Percentiles rank a stretch among this genome's conserved stretches.
phyloP scores from a whole-genome alignment of 2,113 vertebrate species.

The Takifugu bimaculatus region DNA sequence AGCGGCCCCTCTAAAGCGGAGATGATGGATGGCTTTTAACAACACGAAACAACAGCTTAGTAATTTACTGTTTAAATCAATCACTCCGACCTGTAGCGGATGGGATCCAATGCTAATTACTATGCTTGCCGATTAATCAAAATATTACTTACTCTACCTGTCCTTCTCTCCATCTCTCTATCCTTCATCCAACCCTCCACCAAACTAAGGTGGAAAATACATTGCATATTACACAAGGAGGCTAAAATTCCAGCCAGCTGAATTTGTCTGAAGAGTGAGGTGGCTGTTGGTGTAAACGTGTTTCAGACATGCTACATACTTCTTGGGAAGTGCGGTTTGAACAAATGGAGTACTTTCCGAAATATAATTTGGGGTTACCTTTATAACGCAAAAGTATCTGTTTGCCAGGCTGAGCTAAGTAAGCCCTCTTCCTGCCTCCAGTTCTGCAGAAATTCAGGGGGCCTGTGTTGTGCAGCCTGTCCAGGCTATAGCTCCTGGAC shows the following conservation, averaged over 20 bases:
- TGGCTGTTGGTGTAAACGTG: neutral
- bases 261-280: neutral
- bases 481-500: conserved; percentile 57
- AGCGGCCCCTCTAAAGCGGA: no score
- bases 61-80: no score
- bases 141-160: neutral
- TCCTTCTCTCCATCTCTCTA: conserved; percentile 25
- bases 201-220: neutral
- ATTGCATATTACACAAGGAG: no score
- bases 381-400: conserved; percentile 8
- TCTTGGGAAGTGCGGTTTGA: neutral
- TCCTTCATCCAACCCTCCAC: neutral
- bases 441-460: conserved; percentile 26
- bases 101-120: no score
- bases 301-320: neutral
- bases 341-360: neutral
- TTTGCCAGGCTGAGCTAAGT: conserved; percentile 19
- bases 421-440: conserved; percentile 6
- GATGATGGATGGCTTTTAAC: no score
- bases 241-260: no score
- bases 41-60: no score
- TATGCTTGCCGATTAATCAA: no score
- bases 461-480: conserved; percentile 38
- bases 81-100: no score
- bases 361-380: conserved; percentile 10